Evolutionary conservation across 2,888 invertebrate species (phyloP).

Genomic region (Vannuccia rotundouncinata): DNA sequence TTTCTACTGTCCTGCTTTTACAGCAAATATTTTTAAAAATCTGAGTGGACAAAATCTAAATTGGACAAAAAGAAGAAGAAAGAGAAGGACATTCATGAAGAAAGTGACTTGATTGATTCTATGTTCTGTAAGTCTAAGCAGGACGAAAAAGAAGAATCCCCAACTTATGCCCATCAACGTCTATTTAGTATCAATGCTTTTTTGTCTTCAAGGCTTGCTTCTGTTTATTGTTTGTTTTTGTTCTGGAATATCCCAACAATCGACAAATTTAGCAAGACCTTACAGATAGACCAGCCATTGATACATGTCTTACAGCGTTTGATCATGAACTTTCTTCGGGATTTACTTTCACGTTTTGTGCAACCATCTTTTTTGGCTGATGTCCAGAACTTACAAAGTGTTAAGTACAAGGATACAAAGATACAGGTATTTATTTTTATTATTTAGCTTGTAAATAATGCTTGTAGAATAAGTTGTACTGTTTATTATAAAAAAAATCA

Average conservation of each 20-base stretch:
- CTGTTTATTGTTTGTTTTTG: neutral
- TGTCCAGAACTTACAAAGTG: neutral
- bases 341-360: conserved; percentile 17
- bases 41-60: neutral
- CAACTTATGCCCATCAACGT: conserved; percentile 7
- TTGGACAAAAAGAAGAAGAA: conserved; percentile 19
- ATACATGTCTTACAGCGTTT: neutral
- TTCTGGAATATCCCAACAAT: conserved; percentile 15
- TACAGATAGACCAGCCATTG: conserved; percentile 11
- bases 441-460: neutral
- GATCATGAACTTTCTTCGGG: conserved; percentile 1
- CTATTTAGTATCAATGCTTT: conserved; percentile 1
- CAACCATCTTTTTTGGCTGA: conserved; percentile 17
- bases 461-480: neutral
- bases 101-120: neutral
- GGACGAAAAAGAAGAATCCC: conserved; percentile 14
- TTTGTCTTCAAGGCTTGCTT: conserved; percentile 3
- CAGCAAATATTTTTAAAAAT: neutral
- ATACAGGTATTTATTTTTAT: neutral
- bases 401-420: conserved; percentile 1
- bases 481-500: neutral
- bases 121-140: neutral
- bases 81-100: neutral
- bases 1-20: neutral
- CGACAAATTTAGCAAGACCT: neutral